Evolutionary conservation across 1,140 invertebrate genomes (phyloP).

Genomic region (Zelostemma sp.): DNA sequence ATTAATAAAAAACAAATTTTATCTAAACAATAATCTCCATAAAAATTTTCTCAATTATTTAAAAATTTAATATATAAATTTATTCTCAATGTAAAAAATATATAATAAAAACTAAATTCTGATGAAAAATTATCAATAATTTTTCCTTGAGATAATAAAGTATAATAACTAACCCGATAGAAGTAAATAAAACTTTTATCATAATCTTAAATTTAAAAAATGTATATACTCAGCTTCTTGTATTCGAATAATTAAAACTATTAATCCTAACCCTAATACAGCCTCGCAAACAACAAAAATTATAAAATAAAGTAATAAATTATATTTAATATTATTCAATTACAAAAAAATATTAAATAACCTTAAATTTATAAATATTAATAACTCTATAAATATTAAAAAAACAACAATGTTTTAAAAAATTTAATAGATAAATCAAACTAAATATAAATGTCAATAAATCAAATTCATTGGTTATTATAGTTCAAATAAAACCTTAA

Average conservation of each 20-base stretch:
- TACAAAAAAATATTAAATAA: too few species aligned
- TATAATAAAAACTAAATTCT: conserved; percentile 62
- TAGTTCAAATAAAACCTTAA: too few species aligned
- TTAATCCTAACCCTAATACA: conserved; percentile 72
- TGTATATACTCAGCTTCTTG: conserved; percentile 73
- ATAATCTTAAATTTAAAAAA: conserved; percentile 71
- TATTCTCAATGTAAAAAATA: conserved; percentile 49
- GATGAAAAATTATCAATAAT: conserved; percentile 24
- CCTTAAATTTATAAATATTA: too few species aligned
- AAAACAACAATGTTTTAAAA: too few species aligned
- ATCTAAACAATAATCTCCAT: conserved; percentile 26
- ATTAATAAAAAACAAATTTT: conserved; percentile 33
- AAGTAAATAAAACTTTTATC: conserved; percentile 68
- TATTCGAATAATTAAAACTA: conserved; percentile 72
- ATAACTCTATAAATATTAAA: too few species aligned
- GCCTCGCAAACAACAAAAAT: conserved; percentile 73
- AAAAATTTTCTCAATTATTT: conserved; percentile 35
- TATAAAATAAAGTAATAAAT: conserved; percentile 74
- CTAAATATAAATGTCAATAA: too few species aligned
- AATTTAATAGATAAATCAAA: too few species aligned
- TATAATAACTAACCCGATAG: conserved; percentile 62
- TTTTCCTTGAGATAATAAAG: conserved; percentile 9
- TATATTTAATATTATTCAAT: too few species aligned
- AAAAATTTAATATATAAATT: conserved; percentile 57
- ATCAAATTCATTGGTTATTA: too few species aligned